Conservation (phyloP, 2,888 invertebrate genomes). For the Allophyes oxyacanthae region DNA sequence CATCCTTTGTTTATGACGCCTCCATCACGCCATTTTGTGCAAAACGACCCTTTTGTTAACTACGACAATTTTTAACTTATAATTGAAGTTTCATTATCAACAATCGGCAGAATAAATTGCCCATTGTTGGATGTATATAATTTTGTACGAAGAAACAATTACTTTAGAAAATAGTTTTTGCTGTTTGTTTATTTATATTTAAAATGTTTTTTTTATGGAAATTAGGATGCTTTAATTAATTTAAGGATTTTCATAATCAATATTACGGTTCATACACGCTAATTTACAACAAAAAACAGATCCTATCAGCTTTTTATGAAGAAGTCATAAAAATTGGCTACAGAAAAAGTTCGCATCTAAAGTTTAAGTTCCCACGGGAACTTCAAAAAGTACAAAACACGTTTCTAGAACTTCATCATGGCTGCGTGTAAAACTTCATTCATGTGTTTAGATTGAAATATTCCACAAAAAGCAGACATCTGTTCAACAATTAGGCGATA, state of each 20-base stretch:
- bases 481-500: slow-evolving; percentile 49
- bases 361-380: slow-evolving; percentile 44
- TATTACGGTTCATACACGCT: neutral
- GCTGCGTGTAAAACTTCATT: slow-evolving; percentile 1
- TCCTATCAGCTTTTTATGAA: too few relatives aligned
- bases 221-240: neutral
- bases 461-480: slow-evolving; percentile 22
- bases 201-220: slow-evolving; percentile 10
- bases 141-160: slow-evolving; percentile 30
- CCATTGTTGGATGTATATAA: slow-evolving; percentile 37
- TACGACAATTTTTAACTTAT: slow-evolving; percentile 41
- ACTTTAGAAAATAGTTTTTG: slow-evolving; percentile 21
- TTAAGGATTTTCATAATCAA: too few relatives aligned
- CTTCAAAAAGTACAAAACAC: slow-evolving; percentile 32
- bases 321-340: too few relatives aligned
- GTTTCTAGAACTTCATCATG: slow-evolving; percentile 9
- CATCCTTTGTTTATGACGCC: slow-evolving; percentile 78
- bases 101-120: slow-evolving; percentile 27
- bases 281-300: too few relatives aligned
- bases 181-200: slow-evolving; percentile 15
- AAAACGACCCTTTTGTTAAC: slow-evolving; percentile 68
- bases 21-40: slow-evolving; percentile 73
- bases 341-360: slow-evolving; percentile 4
- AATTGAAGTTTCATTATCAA: slow-evolving; percentile 43
- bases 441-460: slow-evolving; percentile 13